These are phyloP conservation scores for Propsilocerus akamusi DNA, from an alignment of 1,140 invertebrate genomes.

Conservation along the genomic window DNA sequence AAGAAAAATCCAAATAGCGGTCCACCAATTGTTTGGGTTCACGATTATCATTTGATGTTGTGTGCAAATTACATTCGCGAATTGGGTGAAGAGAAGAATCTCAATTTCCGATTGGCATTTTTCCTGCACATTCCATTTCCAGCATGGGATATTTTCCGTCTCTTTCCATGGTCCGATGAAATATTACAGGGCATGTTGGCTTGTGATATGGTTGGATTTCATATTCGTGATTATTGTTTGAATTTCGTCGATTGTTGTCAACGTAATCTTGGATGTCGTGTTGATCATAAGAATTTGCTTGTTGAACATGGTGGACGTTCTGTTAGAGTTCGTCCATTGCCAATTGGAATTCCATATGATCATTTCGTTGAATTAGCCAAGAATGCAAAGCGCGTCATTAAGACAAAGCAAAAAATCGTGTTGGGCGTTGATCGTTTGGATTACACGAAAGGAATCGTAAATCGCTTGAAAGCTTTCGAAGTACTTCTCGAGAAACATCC, in stretches of 20 bases:
- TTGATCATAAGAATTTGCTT: slow-evolving; percentile 68
- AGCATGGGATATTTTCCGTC: slow-evolving; percentile 76
- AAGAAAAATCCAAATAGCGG: slow-evolving; percentile 34
- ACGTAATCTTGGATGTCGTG: slow-evolving; percentile 65
- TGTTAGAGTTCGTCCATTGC: slow-evolving; percentile 60
- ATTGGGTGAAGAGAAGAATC: slow-evolving; percentile 54
- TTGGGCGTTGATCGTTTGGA: slow-evolving; percentile 76
- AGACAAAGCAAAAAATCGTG: slow-evolving; percentile 52
- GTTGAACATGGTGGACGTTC: slow-evolving; percentile 74
- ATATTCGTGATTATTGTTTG: slow-evolving; percentile 78
- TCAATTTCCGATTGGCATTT: slow-evolving; percentile 66
- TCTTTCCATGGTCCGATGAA: slow-evolving; percentile 82
- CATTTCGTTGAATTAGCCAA: slow-evolving; percentile 66
- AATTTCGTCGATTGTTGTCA: slow-evolving; percentile 87
- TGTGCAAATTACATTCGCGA: slow-evolving; percentile 77
- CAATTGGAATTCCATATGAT: slow-evolving; percentile 76
- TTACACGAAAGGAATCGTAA: slow-evolving; percentile 79
- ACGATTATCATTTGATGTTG: slow-evolving; percentile 83
- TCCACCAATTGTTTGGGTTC: slow-evolving; percentile 69
- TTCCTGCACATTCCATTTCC: slow-evolving; percentile 87
- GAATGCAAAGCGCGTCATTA: slow-evolving; percentile 51
- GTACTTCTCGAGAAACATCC: slow-evolving; percentile 67
- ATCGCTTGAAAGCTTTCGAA: slow-evolving; percentile 69
- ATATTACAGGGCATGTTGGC: slow-evolving; percentile 77
- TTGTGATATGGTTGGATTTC: slow-evolving; percentile 82